These are phyloP conservation scores for Gambelia wislizenii DNA, from an alignment of 2,797 vertebrate species.

Conservation along the genomic window DNA sequence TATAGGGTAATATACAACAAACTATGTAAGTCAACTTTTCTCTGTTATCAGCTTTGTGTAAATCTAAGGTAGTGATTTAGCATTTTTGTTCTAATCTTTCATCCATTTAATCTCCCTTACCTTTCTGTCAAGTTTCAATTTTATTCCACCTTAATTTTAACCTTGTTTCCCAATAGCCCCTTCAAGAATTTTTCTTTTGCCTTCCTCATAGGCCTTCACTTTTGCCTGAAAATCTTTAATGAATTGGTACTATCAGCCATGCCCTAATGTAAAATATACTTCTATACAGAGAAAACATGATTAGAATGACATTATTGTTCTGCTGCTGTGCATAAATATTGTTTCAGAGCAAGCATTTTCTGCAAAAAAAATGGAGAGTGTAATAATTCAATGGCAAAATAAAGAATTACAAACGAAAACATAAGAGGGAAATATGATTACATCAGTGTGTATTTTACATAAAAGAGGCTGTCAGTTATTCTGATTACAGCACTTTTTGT, in stretches of 20 bases:
- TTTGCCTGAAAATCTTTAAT: neutral
- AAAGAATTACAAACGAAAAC: neutral
- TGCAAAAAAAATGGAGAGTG: neutral
- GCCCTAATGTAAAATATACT: neutral
- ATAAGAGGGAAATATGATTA: neutral
- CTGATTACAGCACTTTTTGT: neutral
- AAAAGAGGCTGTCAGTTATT: neutral
- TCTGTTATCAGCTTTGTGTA: neutral
- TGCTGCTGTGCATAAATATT: neutral
- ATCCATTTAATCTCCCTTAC: no score
- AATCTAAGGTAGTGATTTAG: neutral
- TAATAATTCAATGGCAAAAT: neutral
- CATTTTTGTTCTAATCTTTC: neutral
- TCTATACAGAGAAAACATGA: neutral
- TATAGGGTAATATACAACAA: no score
- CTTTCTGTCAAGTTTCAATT: neutral
- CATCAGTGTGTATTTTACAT: neutral
- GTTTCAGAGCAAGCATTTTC: neutral
- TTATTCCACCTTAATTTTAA: neutral
- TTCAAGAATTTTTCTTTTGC: neutral
- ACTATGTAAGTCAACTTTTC: no score
- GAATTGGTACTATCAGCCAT: neutral
- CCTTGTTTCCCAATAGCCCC: neutral
- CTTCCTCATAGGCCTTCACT: neutral
- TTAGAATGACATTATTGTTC: neutral